Evolutionary conservation across 2,888 invertebrate species (phyloP), one percentile per base, ranked within the genome.

Genomic region (Hydrotaea diabolus): DNA sequence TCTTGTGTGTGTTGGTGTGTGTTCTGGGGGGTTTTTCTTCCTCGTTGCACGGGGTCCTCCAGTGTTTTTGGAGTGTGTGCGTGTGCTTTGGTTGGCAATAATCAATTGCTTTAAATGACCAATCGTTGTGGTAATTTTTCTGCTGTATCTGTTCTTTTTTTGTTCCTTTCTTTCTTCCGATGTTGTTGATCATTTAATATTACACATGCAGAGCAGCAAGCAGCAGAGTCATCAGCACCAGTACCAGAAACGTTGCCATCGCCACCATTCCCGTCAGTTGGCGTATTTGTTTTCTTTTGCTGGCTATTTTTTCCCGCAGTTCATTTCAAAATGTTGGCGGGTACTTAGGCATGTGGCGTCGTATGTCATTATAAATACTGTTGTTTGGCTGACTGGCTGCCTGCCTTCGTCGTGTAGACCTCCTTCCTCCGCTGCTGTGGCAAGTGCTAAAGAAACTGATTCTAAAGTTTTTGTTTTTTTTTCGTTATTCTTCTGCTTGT

Each of bases 401-500:
- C 31, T 31, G 7, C 36, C n/a, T 62, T 1, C 62, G 13, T 31
- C 2, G 7, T 64, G 17, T 31, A 0, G 31, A 31, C 36, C 23
- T n/a, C 88, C 15, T 31, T 31, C 3, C 31, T 73, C 74, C 2
- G 7, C 83, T 74, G 75, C 11, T 64, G 59, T 66, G 55, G 64
- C 89, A 90, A 90, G 91, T 90, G 90, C 90, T 89, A 90, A 90
- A 89, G 89, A 89, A 89, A 90, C 89, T 89, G 89, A 88, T 89
- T 87, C 89, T 89, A 88, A 88, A 89, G 89, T 89, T 66, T n/a
- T 39, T 74, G 79, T 53, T 82, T 53, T 80, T 81, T 86, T 86
- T 86, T 87, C 69, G 31, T 66, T 43, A 66, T 64, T 64, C 43
- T 66, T 86, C 71, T 76, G 76, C 83, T 75, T 84, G 19, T 43